phyloP scores from a whole-genome alignment of 2,888 invertebrate species.

The Teinopalpus imperialis region DNA sequence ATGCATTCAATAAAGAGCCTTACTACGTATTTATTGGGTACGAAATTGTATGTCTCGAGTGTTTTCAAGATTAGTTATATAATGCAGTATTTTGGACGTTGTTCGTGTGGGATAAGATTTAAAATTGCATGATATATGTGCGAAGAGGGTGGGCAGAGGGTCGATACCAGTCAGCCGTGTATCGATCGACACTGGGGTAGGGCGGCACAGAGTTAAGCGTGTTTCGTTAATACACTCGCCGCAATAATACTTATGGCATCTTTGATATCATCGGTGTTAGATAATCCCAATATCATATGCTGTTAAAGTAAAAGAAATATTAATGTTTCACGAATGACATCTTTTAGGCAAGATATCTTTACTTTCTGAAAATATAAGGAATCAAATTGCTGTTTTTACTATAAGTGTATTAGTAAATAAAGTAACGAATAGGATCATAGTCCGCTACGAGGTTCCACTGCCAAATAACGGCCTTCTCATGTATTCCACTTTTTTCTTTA shows the following conservation, averaged over 20 bases:
- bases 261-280: too few relatives aligned
- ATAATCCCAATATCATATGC: too few relatives aligned
- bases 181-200: slow-evolving; percentile 66
- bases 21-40: slow-evolving; percentile 62
- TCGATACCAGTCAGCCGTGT: slow-evolving; percentile 68
- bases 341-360: too few relatives aligned
- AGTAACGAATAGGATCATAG: too few relatives aligned
- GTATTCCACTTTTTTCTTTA: too few relatives aligned
- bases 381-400: too few relatives aligned
- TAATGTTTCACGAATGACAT: too few relatives aligned
- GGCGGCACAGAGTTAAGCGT: slow-evolving; percentile 35
- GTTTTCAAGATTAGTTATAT: slow-evolving; percentile 25
- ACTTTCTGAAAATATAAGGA: too few relatives aligned
- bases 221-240: slow-evolving; percentile 48
- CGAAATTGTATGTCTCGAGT: slow-evolving; percentile 52
- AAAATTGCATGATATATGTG: slow-evolving; percentile 47
- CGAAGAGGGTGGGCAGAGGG: slow-evolving; percentile 57
- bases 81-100: slow-evolving; percentile 44
- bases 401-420: too few relatives aligned
- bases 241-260: slow-evolving; percentile 30
- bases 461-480: too few relatives aligned
- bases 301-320: too few relatives aligned
- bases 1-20: slow-evolving; percentile 56
- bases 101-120: slow-evolving; percentile 55
- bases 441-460: too few relatives aligned